These are phyloP conservation scores for Timema podura DNA, from an alignment of 2,888 invertebrate species.

Conservation along the genomic window DNA sequence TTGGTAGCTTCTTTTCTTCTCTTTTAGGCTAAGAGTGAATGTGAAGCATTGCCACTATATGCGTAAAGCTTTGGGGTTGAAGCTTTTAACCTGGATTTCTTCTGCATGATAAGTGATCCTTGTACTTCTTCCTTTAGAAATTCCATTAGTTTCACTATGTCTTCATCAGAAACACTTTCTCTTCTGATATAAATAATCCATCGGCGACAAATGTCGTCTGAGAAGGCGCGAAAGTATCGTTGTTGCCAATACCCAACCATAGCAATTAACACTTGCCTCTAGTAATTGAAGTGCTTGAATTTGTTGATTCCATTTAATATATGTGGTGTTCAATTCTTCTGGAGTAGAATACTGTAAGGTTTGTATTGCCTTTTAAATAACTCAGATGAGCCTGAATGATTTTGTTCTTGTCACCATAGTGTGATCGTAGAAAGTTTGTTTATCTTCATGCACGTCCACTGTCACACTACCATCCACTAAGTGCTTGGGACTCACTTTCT, in stretches of 20 bases:
- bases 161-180: neutral
- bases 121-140: constrained; percentile 6
- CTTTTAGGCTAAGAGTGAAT: too few species aligned
- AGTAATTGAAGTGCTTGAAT: neutral
- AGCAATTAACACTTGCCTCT: neutral
- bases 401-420: constrained; percentile 9
- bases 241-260: neutral
- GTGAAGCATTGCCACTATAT: too few species aligned
- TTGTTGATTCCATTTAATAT: too few species aligned
- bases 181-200: neutral
- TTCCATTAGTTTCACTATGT: neutral
- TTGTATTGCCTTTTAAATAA: neutral
- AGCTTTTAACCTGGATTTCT: too few species aligned
- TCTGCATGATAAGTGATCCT: neutral
- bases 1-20: too few species aligned
- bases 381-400: constrained; percentile 1
- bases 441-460: constrained; percentile 1
- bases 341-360: neutral
- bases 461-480: constrained; percentile 7
- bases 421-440: neutral
- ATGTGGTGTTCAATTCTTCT: neutral
- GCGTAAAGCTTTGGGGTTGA: too few species aligned
- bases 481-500: constrained; percentile 3
- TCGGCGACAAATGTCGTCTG: neutral
- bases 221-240: neutral